Conservation (phyloP, 2,797 vertebrate genomes). For the Clarias pachynema region DNA sequence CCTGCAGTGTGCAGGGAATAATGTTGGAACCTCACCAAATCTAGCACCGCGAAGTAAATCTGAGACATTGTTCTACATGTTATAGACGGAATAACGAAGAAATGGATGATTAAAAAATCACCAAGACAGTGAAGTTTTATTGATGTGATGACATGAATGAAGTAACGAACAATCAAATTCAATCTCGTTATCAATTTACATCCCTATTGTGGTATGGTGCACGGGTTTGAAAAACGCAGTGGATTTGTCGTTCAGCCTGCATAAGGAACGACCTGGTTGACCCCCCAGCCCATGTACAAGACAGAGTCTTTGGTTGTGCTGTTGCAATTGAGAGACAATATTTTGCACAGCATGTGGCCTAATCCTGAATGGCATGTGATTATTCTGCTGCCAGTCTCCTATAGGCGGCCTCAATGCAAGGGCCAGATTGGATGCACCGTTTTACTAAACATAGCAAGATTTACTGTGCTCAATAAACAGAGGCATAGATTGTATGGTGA, state of each 20-base stretch:
- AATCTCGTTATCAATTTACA: too few species aligned
- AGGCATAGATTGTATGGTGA: slow-evolving; percentile 36
- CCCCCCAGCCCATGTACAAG: background rate
- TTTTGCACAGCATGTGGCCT: slow-evolving; percentile 23
- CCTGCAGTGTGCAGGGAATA: slow-evolving; percentile 55
- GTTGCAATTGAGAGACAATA: slow-evolving; percentile 1
- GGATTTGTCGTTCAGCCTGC: background rate
- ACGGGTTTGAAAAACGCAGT: background rate
- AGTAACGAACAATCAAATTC: background rate
- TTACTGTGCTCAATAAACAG: slow-evolving; percentile 25
- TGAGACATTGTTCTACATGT: background rate
- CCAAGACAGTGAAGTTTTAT: background rate
- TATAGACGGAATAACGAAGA: background rate
- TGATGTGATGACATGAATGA: background rate
- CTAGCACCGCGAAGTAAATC: slow-evolving; percentile 14
- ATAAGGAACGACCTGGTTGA: background rate
- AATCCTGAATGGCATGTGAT: background rate
- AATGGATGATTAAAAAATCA: background rate
- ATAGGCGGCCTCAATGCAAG: background rate
- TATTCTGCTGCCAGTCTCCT: slow-evolving; percentile 7
- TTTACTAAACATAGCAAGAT: slow-evolving; percentile 22
- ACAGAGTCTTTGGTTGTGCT: background rate
- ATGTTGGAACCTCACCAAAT: slow-evolving; percentile 40
- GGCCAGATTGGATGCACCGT: slow-evolving; percentile 22
- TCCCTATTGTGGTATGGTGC: background rate